These are phyloP conservation scores for Pseudopleuronectes americanus DNA, from an alignment of 2,797 vertebrate species.

Conservation along the genomic window DNA sequence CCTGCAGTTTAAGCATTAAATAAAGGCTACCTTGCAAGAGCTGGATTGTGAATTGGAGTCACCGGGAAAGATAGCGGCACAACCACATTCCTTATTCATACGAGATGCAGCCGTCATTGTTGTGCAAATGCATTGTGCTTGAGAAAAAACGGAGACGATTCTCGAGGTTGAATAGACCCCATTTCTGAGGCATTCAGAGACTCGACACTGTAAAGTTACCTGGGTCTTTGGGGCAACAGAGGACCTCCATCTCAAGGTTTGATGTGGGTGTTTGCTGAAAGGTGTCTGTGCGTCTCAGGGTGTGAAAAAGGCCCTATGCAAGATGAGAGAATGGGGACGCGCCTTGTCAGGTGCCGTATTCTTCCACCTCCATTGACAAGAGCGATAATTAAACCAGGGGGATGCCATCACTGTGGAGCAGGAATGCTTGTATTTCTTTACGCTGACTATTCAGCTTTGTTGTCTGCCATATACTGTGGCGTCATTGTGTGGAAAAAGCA, in stretches of 20 bases:
- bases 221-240: constrained; percentile 74
- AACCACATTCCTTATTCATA: constrained; percentile 70
- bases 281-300: constrained; percentile 77
- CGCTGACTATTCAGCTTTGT: constrained; percentile 67
- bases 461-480: constrained; percentile 55
- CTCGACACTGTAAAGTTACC: constrained; percentile 74
- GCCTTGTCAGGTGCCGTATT: constrained; percentile 78
- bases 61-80: constrained; percentile 62
- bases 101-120: constrained; percentile 70
- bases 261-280: constrained; percentile 78
- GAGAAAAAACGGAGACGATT: constrained; percentile 73
- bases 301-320: constrained; percentile 71
- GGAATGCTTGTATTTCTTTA: constrained; percentile 78
- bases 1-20: constrained; percentile 51
- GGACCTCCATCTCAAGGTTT: constrained; percentile 69
- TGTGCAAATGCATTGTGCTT: constrained; percentile 78
- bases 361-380: constrained; percentile 81
- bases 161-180: constrained; percentile 76
- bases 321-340: constrained; percentile 78
- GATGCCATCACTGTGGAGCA: constrained; percentile 69
- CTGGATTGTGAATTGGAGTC: constrained; percentile 60
- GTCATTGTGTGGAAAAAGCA: constrained; percentile 56
- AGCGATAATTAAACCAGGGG: constrained; percentile 84
- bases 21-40: constrained; percentile 48
- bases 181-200: constrained; percentile 77